Base-by-base conservation (phyloP, 2,797 vertebrate species). In the Labroides dimidiatus region DNA sequence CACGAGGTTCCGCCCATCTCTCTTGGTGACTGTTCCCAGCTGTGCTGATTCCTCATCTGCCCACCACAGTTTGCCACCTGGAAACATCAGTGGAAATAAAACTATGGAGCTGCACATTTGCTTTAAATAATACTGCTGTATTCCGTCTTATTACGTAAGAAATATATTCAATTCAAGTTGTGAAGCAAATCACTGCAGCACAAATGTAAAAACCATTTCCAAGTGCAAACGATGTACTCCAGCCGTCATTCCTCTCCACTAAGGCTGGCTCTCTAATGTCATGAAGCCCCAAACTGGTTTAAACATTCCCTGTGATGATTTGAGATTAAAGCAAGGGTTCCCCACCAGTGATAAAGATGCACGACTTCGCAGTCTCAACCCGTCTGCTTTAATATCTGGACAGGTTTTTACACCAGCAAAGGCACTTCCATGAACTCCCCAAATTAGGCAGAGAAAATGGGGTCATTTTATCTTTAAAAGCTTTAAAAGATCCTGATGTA, bases 41-140 rank as follows among this genome's bases (percentile, higher is more conserved):
- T 96, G 96, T 42, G 94, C 96, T 21, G 95, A 94, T 62, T 97
- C 96, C 77, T 99, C 97, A 60, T 99, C 96, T 45, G 97, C 96
- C 98, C 98, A 99, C 98, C 98, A 99, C 10, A 99, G 93, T 74
- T 97, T 98, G 56, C 95, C 95, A 81, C 97, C 98, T 99, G 92
- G 2, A 85, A 89, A 58, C 72, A 72, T 12, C 11, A 60, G n/a
- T 43, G 11, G 30, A 23, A 57, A 0, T 52, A 37, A 33, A n/a
- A 54, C 2, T 27, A 10, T 4, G 10, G 51, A 1, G 67, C 20
- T 23, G 2, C 4, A 24, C 4, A 4, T 13, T 39, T 44, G 6
- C 20, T 12, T 24, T 21, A 14, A 23, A 12, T 39, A 43, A 30
- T 13, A 36, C 41, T 20, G 45, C 37, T 45, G 6, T 8, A 30